These are phyloP conservation scores for Syngnathus rostellatus DNA, from an alignment of 2,797 vertebrate species.

Conservation along the genomic window DNA sequence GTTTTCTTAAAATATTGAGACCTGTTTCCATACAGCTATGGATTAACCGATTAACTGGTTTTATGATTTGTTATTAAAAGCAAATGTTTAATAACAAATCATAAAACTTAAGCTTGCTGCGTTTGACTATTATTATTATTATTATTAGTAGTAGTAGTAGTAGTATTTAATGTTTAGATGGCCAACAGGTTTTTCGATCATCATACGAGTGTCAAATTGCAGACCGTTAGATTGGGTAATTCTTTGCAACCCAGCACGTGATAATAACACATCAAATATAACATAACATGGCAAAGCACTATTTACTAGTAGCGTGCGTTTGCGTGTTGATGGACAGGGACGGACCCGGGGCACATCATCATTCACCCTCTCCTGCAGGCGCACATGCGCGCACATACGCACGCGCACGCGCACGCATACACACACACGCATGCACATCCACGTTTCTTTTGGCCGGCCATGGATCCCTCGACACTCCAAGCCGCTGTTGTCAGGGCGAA, in stretches of 20 bases:
- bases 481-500: slow-evolving; percentile 70
- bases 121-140: neutral
- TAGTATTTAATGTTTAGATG: neutral
- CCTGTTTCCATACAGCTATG: neutral
- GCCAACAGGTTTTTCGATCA: neutral
- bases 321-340: slow-evolving; percentile 43
- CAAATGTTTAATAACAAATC: neutral
- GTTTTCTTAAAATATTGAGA: neutral
- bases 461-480: slow-evolving; percentile 68
- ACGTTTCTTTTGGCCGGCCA: slow-evolving; percentile 54
- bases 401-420: slow-evolving; percentile 29
- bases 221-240: neutral
- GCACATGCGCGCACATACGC: slow-evolving; percentile 41
- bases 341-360: slow-evolving; percentile 52
- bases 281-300: neutral
- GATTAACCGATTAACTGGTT: neutral
- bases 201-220: neutral
- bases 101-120: neutral
- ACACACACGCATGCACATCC: slow-evolving; percentile 19
- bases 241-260: neutral
- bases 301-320: slow-evolving; percentile 10
- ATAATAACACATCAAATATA: neutral
- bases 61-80: neutral
- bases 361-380: slow-evolving; percentile 43
- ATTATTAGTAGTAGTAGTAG: too few relatives aligned